These are phyloP conservation scores for Sericinus montela DNA, from an alignment of 2,888 invertebrate genomes.

Conservation along the genomic window DNA sequence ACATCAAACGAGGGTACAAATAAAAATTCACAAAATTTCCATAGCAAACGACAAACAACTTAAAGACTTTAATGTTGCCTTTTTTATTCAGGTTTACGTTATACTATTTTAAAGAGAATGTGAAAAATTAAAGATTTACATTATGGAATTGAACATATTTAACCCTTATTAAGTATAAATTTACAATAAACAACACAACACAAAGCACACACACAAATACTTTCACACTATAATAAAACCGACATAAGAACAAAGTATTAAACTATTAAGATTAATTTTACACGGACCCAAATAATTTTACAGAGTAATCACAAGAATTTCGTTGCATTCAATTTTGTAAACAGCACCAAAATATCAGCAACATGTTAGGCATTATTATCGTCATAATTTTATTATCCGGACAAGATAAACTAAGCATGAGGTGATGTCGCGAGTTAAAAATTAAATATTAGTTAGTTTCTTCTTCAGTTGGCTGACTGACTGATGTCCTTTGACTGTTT, in stretches of 20 bases:
- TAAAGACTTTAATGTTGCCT: too few relatives aligned
- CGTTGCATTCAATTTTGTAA: too few relatives aligned
- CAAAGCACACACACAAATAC: conserved; percentile 1
- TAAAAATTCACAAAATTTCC: too few relatives aligned
- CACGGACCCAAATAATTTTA: too few relatives aligned
- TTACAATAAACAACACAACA: conserved; percentile 31
- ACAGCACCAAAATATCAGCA: too few relatives aligned
- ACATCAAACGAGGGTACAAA: too few relatives aligned
- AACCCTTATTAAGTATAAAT: conserved; percentile 59
- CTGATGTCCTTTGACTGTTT: conserved; percentile 51
- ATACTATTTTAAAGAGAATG: not conserved
- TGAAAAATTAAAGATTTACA: not conserved
- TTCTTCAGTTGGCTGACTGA: conserved; percentile 69
- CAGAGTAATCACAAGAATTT: too few relatives aligned
- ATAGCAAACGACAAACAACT: too few relatives aligned
- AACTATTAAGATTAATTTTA: not conserved
- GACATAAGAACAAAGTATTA: not conserved
- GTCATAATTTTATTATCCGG: too few relatives aligned
- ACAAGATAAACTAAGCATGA: too few relatives aligned
- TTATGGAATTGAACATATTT: conserved; percentile 28
- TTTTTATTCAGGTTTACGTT: too few relatives aligned
- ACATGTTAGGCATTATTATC: too few relatives aligned
- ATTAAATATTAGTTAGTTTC: conserved; percentile 48
- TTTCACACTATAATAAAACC: not conserved
- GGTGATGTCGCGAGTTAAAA: not conserved